Evolutionary conservation across 2,888 invertebrate species (phyloP).

Genomic region (Bedellia somnulentella): DNA sequence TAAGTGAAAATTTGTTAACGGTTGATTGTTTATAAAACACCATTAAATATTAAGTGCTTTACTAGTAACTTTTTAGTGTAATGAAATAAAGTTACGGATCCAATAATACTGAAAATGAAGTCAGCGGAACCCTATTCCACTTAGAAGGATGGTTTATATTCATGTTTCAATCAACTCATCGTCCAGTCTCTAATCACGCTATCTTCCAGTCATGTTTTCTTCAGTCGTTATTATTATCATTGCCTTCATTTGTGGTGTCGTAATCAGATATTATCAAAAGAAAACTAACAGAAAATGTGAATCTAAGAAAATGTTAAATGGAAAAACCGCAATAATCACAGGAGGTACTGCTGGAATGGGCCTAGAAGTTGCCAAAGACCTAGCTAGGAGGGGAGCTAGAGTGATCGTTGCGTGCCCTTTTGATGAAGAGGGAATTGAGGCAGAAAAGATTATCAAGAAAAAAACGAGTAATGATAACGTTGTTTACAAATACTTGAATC

Average conservation of each 20-base stretch:
- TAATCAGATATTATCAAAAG: constrained; percentile 23
- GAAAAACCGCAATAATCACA: constrained; percentile 36
- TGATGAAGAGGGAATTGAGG: constrained; percentile 30
- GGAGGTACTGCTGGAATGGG: constrained; percentile 48
- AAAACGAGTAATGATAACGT: constrained; percentile 70
- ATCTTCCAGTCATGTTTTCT: neutral
- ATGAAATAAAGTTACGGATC: too few species aligned
- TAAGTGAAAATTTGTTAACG: too few species aligned
- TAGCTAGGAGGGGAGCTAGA: constrained; percentile 37
- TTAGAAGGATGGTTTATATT: too few species aligned
- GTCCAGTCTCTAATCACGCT: neutral
- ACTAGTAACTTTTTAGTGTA: too few species aligned
- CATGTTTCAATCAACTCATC: too few species aligned
- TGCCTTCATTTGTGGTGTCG: too few species aligned
- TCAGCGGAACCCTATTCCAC: too few species aligned
- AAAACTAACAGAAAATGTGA: constrained; percentile 37
- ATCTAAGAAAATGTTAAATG: constrained; percentile 33
- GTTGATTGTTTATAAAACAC: too few species aligned
- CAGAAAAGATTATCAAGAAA: constrained; percentile 64
- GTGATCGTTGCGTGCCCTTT: constrained; percentile 46
- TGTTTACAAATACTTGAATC: constrained; percentile 70
- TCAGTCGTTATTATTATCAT: too few species aligned
- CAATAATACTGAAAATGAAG: too few species aligned
- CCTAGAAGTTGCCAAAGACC: constrained; percentile 34
- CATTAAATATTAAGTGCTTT: too few species aligned